These are phyloP conservation scores for Protobothrops flavoviridis DNA, from an alignment of 2,113 vertebrate genomes.

Conservation along the genomic window DNA sequence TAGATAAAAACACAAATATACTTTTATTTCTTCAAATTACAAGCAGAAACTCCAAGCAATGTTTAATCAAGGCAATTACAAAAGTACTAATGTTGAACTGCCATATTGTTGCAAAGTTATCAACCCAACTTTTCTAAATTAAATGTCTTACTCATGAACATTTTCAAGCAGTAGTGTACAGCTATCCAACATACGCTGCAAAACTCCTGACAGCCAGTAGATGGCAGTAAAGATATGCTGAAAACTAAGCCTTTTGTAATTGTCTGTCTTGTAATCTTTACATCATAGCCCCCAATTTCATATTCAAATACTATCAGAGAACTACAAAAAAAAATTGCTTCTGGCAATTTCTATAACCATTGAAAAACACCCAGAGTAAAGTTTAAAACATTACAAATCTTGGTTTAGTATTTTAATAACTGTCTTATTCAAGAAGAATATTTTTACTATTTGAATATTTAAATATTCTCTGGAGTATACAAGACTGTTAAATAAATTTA, in stretches of 20 bases:
- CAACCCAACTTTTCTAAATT: slow-evolving; percentile 8
- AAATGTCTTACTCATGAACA: not conserved
- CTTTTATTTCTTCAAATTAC: not conserved
- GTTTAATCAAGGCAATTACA: slow-evolving; percentile 58
- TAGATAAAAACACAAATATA: not conserved
- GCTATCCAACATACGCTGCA: not conserved
- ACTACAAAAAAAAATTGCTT: not conserved
- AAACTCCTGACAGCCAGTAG: not conserved
- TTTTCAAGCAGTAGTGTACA: not conserved
- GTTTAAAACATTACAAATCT: not conserved
- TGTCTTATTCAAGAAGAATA: not conserved
- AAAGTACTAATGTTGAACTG: slow-evolving; percentile 53
- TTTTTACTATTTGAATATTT: not conserved
- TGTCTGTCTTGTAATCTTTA: not conserved
- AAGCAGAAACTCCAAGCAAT: slow-evolving; percentile 33
- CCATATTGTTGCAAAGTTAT: slow-evolving; percentile 44
- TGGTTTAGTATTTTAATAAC: not conserved
- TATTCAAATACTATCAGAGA: not conserved
- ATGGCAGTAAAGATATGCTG: not conserved
- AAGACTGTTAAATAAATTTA: not conserved
- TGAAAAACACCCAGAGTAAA: not conserved
- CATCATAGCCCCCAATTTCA: not conserved
- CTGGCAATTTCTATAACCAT: not conserved
- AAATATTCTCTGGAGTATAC: not conserved
- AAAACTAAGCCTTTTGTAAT: not conserved